Conservation (phyloP, 2,113 vertebrate genomes). For the Malurus cyaneus region DNA sequence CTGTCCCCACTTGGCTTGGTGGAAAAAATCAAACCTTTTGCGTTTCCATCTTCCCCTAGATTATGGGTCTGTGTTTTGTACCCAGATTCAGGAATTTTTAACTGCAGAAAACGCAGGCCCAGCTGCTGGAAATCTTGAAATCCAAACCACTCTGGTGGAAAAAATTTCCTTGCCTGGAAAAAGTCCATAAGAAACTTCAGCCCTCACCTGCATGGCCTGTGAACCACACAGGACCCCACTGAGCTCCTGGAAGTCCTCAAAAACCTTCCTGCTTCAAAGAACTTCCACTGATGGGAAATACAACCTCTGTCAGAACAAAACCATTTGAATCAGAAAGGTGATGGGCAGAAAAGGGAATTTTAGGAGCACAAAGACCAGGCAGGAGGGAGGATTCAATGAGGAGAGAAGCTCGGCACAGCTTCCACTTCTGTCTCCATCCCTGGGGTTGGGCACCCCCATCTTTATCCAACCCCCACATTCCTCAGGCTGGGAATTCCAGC, state of each 20-base stretch:
- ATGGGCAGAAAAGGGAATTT: not conserved
- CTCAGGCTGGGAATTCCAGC: not conserved
- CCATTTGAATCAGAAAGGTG: not conserved
- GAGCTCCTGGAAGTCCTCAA: not conserved
- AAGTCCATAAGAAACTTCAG: not conserved
- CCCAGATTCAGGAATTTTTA: not conserved
- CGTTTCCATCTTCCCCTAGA: not conserved
- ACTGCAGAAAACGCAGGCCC: not conserved
- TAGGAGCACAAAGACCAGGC: not conserved
- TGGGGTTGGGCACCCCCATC: not conserved
- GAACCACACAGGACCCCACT: not conserved
- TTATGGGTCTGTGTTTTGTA: accelerated
- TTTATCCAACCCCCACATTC: accelerated
- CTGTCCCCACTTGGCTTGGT: not conserved
- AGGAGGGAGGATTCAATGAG: not conserved
- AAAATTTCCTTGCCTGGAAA: not conserved
- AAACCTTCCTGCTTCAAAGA: not conserved
- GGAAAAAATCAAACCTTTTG: not conserved
- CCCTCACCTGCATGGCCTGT: not conserved
- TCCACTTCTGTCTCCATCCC: not conserved
- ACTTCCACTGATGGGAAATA: not conserved
- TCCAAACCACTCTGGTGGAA: not conserved
- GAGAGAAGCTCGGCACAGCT: not conserved
- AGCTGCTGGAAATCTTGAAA: not conserved
- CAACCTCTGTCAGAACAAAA: not conserved